Base-by-base conservation (phyloP, 2,113 vertebrate species). In the Lophotis ruficrista region DNA sequence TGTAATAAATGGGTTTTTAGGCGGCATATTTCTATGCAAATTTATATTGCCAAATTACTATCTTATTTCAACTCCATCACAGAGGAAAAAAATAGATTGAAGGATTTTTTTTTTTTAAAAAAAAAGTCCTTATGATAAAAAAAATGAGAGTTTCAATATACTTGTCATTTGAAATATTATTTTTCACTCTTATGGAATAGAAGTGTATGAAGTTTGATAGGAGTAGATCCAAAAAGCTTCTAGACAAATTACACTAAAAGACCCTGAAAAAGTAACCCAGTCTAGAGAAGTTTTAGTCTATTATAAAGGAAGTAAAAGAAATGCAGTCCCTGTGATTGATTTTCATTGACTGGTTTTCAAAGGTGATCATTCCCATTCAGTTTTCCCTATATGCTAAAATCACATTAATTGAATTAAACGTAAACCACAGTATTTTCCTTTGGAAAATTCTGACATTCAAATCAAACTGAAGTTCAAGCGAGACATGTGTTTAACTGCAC, bases 11-110 rank as follows among this genome's bases (percentile, higher is more conserved):
- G 78, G 45, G 57, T 64, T 87, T 72, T 95, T 93, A 96, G 81
- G 86, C 83, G 94, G 70, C 50, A 77, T 80, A 94, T 96, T 93
- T 95, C 95, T 91, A 94, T 96, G 94, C 81, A 94, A 96, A 96
- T 94, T 87, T 92, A 89, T 73, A 89, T 65, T 91, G 73, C 73
- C 84, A 93, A 94, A 94, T 96, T 89, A 76, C 77, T 85, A 76
- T 83, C 77, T 94, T 91, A 82, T 93, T 91, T 58, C 89, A 93
- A 43, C 62, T 91, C 73, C 58, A 94, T 76, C 83, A 48, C 2
- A 62, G 70, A 70, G 64, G 48, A 41, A 70, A 95, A 73, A 94
- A 92, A 89, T 73, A 92, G 83, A 90, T 82, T 76, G 89, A 87
- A 85, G 41, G 30, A 95, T 1, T 0, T 25, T 45, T 64, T 77